Conservation (phyloP, 2,797 vertebrate genomes). For the Crypturellus tataupa region DNA sequence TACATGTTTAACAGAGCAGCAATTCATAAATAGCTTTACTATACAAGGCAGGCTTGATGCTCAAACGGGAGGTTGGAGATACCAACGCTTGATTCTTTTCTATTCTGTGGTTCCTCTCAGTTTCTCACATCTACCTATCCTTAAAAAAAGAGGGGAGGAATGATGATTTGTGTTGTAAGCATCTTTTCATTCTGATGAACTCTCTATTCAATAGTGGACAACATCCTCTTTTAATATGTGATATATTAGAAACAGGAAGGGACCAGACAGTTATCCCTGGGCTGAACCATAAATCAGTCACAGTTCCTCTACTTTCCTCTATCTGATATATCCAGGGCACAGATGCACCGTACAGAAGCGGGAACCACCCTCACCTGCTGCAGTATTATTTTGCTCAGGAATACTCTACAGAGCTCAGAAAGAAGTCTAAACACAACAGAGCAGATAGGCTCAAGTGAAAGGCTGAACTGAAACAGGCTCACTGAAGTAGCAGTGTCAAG, state of each 20-base stretch:
- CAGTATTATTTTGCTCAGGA: neutral
- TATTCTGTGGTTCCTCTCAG: neutral
- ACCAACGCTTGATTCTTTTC: conserved; percentile 6
- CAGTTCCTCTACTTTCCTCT: neutral
- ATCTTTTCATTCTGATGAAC: neutral
- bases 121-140: neutral
- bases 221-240: neutral
- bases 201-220: neutral
- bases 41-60: conserved; percentile 28
- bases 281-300: neutral
- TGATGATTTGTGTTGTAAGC: neutral
- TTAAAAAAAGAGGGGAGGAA: too few relatives aligned
- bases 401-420: neutral
- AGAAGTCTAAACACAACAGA: neutral
- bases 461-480: neutral
- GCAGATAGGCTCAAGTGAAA: neutral
- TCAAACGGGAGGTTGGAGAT: conserved; percentile 31
- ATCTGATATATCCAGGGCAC: neutral
- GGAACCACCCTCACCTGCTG: neutral
- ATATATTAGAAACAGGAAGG: neutral
- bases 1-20: conserved; percentile 41
- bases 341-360: neutral
- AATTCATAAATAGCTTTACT: conserved; percentile 70
- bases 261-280: neutral
- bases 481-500: neutral